These are phyloP conservation scores for Lepus oiostolus DNA, from an alignment of 2,797 vertebrate species.

Conservation along the genomic window DNA sequence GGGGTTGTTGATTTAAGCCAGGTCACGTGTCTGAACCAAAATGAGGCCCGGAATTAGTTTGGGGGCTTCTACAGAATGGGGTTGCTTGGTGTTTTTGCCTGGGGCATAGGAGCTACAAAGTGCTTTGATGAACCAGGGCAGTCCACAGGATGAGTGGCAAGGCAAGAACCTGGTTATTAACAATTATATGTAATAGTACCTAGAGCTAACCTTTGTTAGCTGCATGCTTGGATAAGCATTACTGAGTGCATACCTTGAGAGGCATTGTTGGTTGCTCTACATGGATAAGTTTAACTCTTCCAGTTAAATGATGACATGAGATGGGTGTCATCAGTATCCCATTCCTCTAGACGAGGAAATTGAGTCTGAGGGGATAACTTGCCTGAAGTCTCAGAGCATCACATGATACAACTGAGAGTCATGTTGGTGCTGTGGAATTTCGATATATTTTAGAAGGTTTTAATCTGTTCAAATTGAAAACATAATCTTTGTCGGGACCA, in stretches of 20 bases:
- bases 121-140: background rate
- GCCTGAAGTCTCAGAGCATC: background rate
- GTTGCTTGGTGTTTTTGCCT: background rate
- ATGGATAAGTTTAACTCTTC: background rate
- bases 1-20: background rate
- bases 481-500: background rate
- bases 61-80: background rate
- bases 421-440: slow-evolving; percentile 26
- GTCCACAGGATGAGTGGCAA: background rate
- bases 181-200: background rate
- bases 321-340: background rate
- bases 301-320: background rate
- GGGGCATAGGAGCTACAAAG: background rate
- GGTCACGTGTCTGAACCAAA: background rate
- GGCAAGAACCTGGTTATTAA: background rate
- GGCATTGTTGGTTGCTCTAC: background rate
- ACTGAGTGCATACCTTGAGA: background rate
- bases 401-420: background rate
- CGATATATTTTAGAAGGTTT: slow-evolving; percentile 10
- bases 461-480: slow-evolving; percentile 23
- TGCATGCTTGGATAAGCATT: too few relatives aligned
- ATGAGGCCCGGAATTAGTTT: background rate
- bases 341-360: background rate
- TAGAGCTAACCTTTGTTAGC: background rate
- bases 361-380: background rate